Evolutionary conservation across 35 echinoderm and acorn worm species (phyloP).

Genomic region (Nesometra sesokonis): DNA sequence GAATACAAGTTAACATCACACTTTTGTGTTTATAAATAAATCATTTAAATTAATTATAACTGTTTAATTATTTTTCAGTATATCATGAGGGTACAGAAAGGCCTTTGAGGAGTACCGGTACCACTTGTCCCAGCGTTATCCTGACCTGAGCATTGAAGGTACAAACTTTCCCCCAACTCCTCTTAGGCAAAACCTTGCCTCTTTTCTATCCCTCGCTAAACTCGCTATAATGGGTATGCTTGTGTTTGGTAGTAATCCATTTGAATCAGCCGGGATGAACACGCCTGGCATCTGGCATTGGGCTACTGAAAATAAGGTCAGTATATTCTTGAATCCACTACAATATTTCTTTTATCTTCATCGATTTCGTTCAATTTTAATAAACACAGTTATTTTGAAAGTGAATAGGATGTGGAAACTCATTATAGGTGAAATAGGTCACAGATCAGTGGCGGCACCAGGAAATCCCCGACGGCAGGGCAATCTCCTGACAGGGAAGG

Average conservation of each 20-base stretch:
- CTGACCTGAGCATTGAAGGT: constrained; percentile 71
- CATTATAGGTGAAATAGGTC: not conserved
- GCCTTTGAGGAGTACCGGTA: constrained; percentile 84
- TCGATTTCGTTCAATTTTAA: no score
- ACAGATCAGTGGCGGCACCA: no score
- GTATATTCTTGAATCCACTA: no score
- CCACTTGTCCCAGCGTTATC: constrained; percentile 72
- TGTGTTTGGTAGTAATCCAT: constrained; percentile 74
- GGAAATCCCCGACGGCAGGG: no score
- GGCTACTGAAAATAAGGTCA: constrained; percentile 96
- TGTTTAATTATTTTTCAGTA: constrained; percentile 33
- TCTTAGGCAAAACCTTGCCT: constrained; percentile 58
- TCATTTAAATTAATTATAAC: no score
- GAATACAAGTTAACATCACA: no score
- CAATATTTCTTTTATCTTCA: no score
- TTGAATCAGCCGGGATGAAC: constrained; percentile 50
- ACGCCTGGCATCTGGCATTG: constrained; percentile 70
- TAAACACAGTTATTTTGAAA: no score
- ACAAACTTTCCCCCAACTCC: constrained; percentile 73
- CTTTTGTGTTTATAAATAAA: no score
- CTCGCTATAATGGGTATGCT: constrained; percentile 56
- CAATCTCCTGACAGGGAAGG: no score
- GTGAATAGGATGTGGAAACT: no score
- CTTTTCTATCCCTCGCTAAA: constrained; percentile 50
- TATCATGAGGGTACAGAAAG: constrained; percentile 97